Evolutionary conservation across 2,113 vertebrate genomes (phyloP).

Genomic region (Chloropsis hardwickii): DNA sequence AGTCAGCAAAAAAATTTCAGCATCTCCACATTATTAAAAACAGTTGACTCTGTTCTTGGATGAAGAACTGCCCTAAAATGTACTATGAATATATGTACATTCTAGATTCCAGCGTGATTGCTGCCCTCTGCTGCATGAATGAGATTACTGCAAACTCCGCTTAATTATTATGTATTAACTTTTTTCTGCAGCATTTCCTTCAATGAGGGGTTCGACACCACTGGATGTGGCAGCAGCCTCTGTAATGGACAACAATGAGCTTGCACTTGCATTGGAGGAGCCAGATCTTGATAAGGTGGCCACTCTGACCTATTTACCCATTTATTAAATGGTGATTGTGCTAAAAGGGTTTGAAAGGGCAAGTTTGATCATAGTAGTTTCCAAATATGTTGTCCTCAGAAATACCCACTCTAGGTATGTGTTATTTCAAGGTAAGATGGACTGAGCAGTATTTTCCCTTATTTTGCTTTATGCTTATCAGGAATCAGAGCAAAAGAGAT

Average conservation of each 20-base stretch:
- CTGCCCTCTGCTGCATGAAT: conserved; percentile 64
- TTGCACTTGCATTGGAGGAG: conserved; percentile 92
- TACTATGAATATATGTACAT: neutral
- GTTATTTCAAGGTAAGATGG: neutral
- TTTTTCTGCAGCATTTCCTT: conserved; percentile 84
- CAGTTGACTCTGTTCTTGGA: neutral
- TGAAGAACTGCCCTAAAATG: neutral
- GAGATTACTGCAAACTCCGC: neutral
- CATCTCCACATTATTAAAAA: neutral
- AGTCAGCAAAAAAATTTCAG: neutral
- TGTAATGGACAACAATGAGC: conserved; percentile 98
- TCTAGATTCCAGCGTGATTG: conserved; percentile 19
- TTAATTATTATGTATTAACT: neutral
- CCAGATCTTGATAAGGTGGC: conserved; percentile 89
- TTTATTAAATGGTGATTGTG: neutral
- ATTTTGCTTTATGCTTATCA: neutral
- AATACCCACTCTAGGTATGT: neutral
- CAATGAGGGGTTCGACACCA: conserved; percentile 96
- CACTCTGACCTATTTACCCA: neutral
- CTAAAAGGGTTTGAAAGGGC: neutral
- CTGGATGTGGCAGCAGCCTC: conserved; percentile 96
- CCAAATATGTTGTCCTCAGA: neutral
- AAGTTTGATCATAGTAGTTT: neutral
- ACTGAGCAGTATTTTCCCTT: neutral
- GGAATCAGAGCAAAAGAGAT: neutral